Base-by-base conservation (phyloP, 2,113 vertebrate species). In the Syngnathus scovelli region DNA sequence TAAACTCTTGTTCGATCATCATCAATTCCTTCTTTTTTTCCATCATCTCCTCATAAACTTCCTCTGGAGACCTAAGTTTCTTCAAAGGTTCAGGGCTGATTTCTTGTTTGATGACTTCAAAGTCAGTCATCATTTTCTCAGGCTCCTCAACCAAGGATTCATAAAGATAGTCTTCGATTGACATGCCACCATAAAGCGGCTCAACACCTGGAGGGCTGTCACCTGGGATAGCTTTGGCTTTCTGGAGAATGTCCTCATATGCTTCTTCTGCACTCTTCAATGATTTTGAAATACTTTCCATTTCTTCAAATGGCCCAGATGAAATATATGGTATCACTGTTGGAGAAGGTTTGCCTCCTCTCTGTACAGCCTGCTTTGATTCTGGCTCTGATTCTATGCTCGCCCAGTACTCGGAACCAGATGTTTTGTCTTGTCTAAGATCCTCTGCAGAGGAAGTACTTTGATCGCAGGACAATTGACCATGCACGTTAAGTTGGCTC, bases 151-250 rank as follows among this genome's bases (percentile, higher is more conserved):
- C 91, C 81, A 99, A 90, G 56, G 96, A 96, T 72, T 98, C 96
- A 73, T 98, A 98, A 84, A 96, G 95, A 86, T 98, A 99, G 88
- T 99, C 96, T 67, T 99, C 96, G 87, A 98, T 98, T 81, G 95
- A 49, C 95, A 99, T 96, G 61, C 96, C 96, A 43, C 94, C 96
- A 81, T 96, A 98, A 21, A 99, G 91, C n/a, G 95, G 92, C 68
- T 98, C 96, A 80, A 97, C 94, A 82, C 95, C 95, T 86, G 95
- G 93, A 13, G 92, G 87, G 78, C 94, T 93, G 71, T 94, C 95
- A 52, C 86, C 89, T 84, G 93, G 90, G 84, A 94, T 92, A 43
- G 89, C 58, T 81, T 91, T 93, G 61, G 93, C 89, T 74, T 93
- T 95, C n/a, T 92, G 93, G 89, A 98, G 88, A 82, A 98, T 93